phyloP scores from a whole-genome alignment of 2,113 vertebrate species.

The Saimiri boliviensis region DNA sequence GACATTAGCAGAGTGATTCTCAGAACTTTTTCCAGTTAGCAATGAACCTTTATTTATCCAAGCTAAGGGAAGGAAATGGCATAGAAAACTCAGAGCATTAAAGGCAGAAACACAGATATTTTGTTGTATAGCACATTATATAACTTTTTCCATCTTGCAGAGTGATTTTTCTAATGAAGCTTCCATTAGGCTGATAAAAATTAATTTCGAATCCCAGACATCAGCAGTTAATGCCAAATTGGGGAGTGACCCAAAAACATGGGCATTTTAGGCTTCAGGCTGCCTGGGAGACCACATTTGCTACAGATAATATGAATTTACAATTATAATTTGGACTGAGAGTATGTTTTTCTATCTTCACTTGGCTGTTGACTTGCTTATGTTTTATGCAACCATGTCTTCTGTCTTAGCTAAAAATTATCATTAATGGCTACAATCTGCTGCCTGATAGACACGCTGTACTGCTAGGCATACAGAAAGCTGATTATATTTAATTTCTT shows the following conservation, averaged over 20 bases:
- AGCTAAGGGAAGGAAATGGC: background rate
- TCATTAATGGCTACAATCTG: background rate
- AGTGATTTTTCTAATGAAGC: background rate
- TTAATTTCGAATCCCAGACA: background rate
- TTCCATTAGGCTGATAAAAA: background rate
- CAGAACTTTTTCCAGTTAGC: background rate
- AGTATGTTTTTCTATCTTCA: slow-evolving; percentile 23
- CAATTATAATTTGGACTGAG: background rate
- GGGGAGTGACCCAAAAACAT: slow-evolving; percentile 4
- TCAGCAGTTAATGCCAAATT: background rate
- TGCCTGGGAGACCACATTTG: background rate
- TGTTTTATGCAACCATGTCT: background rate
- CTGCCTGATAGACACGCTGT: background rate
- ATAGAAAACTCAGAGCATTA: background rate
- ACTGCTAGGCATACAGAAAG: background rate
- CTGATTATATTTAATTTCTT: slow-evolving; percentile 44
- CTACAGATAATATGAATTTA: slow-evolving; percentile 32
- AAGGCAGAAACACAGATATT: background rate
- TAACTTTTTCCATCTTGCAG: background rate
- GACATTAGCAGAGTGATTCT: slow-evolving; percentile 24
- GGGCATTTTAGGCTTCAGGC: background rate
- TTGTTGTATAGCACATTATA: background rate
- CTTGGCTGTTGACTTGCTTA: slow-evolving; percentile 12
- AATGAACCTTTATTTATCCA: background rate
- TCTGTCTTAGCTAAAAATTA: background rate